Base-by-base conservation (phyloP, 2,888 invertebrate genomes). In the Oligia fasciuncula region DNA sequence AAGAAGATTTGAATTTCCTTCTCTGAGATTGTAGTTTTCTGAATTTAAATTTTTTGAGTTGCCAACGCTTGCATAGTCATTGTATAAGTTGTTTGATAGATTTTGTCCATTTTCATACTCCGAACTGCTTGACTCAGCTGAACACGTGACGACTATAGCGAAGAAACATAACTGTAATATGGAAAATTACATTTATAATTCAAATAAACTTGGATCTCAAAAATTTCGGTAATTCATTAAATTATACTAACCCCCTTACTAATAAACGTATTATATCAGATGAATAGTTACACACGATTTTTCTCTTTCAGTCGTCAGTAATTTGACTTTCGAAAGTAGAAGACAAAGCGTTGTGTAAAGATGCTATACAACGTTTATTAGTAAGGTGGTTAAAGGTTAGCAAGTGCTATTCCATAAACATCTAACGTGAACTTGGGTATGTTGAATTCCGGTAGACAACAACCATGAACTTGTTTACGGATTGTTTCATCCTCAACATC, bases 121-220 rank as follows among this genome's bases (percentile, higher is more conserved):
- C n/a, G 5, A 43, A 54, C 14, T 62, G 43, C 14, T 54, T 54
- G 46, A 77, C 14, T 77, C 46, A 17, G 35, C 46, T 4, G n/a
- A 65, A 69, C 69, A 65, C 19, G 77, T 63, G 35, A 69, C 17
- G 23, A 62, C 62, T 35, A 46, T 14, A 35, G 77, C 14, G 54
- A 69, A 54, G 68, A 77, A 63, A 63, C 63, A 77, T 35, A 77
- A 35, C 68, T 78, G 68, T 19, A n/a, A 68, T 62, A 49, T 9
- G 35, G 63, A 69, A 54, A 66, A 43, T 5, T 13, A 3, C 2
- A 17, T 62, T 62, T 46, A 43, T 3, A 60, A 60, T 76, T 23
- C 0, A 40, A 49, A 29, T 66, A 43, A 29, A 43, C n/a, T 57
- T 14, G 46, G 2, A 43, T 66, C 40, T 13, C 8, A 43, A 67